Percentiles rank a stretch among this genome's conserved stretches.
These are phyloP conservation scores for Eleginops maclovinus DNA, from an alignment of 2,113 vertebrate species.

Conservation along the genomic window DNA sequence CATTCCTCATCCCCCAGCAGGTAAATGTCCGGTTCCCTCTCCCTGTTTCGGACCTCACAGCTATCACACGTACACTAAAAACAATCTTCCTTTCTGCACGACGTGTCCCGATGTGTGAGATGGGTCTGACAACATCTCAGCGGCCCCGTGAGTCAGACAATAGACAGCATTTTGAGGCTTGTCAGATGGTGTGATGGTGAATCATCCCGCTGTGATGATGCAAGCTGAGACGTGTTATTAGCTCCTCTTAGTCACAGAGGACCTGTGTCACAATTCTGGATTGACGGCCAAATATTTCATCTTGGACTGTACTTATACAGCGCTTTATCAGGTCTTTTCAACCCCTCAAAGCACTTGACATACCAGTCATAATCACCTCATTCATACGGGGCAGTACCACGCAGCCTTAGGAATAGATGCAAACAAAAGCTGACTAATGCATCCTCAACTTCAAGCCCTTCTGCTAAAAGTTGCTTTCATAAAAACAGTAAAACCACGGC, in stretches of 20 bases:
- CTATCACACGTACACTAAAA: background rate
- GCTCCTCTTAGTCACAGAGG: background rate
- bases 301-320: too few species aligned
- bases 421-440: background rate
- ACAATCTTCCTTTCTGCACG: too few species aligned
- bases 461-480: background rate
- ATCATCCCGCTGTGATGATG: background rate
- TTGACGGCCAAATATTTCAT: background rate
- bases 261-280: background rate
- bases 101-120: background rate
- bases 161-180: background rate
- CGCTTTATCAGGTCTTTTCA: too few species aligned
- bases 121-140: rapidly evolving
- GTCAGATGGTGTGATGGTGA: background rate
- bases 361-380: too few species aligned
- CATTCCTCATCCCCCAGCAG: background rate
- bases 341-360: too few species aligned
- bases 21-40: background rate
- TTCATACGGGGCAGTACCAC: too few species aligned
- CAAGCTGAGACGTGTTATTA: background rate
- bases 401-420: background rate
- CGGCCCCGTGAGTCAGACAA: background rate
- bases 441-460: background rate
- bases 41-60: background rate
- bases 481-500: too few species aligned